These are phyloP conservation scores for Megalurothrips usitatus DNA, from an alignment of 2,888 invertebrate genomes.

Conservation along the genomic window DNA sequence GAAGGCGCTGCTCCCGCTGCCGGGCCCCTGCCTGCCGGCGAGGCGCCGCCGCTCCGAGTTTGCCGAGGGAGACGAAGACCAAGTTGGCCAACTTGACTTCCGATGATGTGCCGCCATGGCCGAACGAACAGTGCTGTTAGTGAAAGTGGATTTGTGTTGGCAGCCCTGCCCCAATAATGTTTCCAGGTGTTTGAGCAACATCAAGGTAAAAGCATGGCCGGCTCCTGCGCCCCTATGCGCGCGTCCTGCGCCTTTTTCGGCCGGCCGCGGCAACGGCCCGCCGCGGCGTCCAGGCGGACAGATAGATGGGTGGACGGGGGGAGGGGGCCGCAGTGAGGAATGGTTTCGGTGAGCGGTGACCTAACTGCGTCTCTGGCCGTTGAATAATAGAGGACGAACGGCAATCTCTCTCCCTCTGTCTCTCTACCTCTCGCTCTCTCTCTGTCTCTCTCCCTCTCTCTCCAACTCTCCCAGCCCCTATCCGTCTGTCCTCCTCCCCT, in stretches of 20 bases:
- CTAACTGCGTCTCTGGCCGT: not conserved
- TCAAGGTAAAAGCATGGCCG: too few species aligned
- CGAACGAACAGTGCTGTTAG: not conserved
- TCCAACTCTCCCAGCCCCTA: not conserved
- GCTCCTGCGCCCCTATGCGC: too few species aligned
- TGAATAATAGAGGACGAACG: constrained; percentile 8
- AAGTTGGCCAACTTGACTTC: constrained; percentile 18
- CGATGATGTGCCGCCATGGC: not conserved
- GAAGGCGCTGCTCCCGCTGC: too few species aligned
- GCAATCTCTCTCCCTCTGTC: not conserved
- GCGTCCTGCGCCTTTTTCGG: too few species aligned
- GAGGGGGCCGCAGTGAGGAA: not conserved
- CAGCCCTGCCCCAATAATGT: too few species aligned
- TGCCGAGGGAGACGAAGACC: not conserved
- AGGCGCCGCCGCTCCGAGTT: too few species aligned
- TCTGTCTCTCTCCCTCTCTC: not conserved
- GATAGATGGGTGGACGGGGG: too few species aligned
- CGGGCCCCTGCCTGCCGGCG: too few species aligned
- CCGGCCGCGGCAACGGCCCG: too few species aligned
- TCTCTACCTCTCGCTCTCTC: not conserved
- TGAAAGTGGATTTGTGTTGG: not conserved
- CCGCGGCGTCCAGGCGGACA: too few species aligned
- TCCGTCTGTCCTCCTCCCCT: not conserved
- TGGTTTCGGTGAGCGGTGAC: not conserved
- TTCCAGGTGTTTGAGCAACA: not conserved